Evolutionary conservation across 2,888 invertebrate genomes (phyloP), one percentile per base, ranked within the genome.

Genomic region (Drosophila meridionalis): DNA sequence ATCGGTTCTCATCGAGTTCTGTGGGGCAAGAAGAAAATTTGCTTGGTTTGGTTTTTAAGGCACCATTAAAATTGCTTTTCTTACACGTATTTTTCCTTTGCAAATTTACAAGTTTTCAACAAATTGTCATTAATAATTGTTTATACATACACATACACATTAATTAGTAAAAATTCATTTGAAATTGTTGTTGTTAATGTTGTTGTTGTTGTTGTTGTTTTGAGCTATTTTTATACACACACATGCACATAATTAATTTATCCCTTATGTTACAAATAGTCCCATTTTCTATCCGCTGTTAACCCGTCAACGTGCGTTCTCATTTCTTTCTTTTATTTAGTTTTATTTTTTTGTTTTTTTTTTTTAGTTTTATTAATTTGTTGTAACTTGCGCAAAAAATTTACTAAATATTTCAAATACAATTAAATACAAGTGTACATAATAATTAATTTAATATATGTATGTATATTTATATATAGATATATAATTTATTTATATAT

Each of bases 31-130:
- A 92, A 92, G 83, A 87, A 87, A 91, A 92, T 90, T 92, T 89
- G 89, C 89, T 89, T 85, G 89, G 85, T 82, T 85, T 90, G 89
- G 91, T 92, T 91, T 91, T 93, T 92, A 92, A 92, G 92, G 92
- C 92, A 92, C 92, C 93, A 92, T 92, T 91, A 91, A 92, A 92
- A 92, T 92, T 92, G 92, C 93, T 93, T 92, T 93, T 91, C 91
- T 92, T 92, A 92, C 92, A 92, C 92, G 92, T 92, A 91, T 91
- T 91, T 91, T 90, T 92, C 92, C 92, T 82, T 90, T 85, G 92
- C 90, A 90, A 91, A 91, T 91, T 86, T 91, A 92, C 91, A 91
- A 90, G 82, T 81, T 87, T 78, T 85, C 80, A 85, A 79, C 83
- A 84, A 78, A 86, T 76, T 73, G 42, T 71, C 40, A 45, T 77